Percentiles rank a stretch among this genome's conserved stretches.
phyloP scores from a whole-genome alignment of 64 coral and sea anemone species.

The Montipora capricornis region DNA sequence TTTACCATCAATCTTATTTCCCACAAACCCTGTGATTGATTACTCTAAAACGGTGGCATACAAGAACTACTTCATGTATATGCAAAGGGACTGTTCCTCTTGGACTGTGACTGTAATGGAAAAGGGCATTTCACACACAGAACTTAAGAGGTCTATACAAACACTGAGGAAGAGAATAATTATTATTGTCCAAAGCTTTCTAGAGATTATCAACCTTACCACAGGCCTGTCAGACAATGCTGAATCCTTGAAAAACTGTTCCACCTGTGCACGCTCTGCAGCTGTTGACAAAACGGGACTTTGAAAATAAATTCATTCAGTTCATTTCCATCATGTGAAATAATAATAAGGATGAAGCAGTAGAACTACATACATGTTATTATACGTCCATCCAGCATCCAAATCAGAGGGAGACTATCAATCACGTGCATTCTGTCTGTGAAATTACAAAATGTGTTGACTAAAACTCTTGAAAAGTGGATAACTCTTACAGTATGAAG shows the following conservation, averaged over 20 bases:
- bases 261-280: conserved; percentile 92
- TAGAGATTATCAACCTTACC: conserved; percentile 46
- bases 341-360: not conserved
- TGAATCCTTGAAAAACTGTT: conserved; percentile 92
- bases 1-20: too few species aligned
- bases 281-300: conserved; percentile 22
- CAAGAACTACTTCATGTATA: too few species aligned
- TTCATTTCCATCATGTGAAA: not conserved
- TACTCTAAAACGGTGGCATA: too few species aligned
- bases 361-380: conserved; percentile 75
- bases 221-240: conserved; percentile 86
- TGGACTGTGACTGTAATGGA: too few species aligned
- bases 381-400: conserved; percentile 95
- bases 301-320: not conserved
- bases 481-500: too few species aligned
- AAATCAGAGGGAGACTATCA: conserved; percentile 85
- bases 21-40: too few species aligned
- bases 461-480: too few species aligned
- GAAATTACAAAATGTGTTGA: not conserved
- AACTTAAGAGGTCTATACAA: too few species aligned
- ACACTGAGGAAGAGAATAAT: not conserved
- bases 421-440: conserved; percentile 98
- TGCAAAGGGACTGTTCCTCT: too few species aligned
- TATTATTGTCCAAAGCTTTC: not conserved
- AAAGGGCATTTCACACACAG: too few species aligned